Conservation (phyloP, 2,113 vertebrate genomes). For the Boulengeromyrus knoepffleri region DNA sequence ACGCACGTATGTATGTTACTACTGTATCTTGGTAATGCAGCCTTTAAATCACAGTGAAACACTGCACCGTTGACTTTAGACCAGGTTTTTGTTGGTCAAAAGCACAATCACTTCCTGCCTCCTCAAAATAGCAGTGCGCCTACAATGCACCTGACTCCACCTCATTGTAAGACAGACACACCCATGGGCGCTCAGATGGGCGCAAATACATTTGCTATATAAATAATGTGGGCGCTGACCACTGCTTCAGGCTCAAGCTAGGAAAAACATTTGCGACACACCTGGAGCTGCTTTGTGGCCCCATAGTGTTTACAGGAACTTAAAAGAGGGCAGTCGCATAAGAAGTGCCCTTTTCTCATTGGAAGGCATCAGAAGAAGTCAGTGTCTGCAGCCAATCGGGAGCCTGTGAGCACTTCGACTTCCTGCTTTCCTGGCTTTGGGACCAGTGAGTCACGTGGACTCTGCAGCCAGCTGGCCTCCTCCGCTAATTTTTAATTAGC, state of each 20-base stretch:
- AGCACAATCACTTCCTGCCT: too few relatives aligned
- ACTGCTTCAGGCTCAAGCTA: background rate
- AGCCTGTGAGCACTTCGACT: background rate
- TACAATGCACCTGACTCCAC: background rate
- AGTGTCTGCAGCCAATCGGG: background rate
- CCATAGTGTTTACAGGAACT: background rate
- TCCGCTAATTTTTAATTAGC: conserved; percentile 32
- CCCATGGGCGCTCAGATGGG: background rate
- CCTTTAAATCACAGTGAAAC: background rate
- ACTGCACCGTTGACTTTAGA: background rate
- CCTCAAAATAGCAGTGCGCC: background rate
- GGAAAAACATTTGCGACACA: background rate
- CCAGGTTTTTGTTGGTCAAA: too few relatives aligned
- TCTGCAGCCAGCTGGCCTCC: background rate
- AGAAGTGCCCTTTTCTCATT: background rate
- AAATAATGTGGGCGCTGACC: background rate
- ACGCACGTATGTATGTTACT: background rate
- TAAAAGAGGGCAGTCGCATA: background rate
- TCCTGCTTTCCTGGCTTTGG: background rate
- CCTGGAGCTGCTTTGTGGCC: background rate
- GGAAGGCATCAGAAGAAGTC: background rate
- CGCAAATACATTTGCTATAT: background rate
- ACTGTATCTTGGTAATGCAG: background rate
- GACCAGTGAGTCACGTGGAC: background rate
- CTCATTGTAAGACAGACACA: background rate